Evolutionary conservation across 2,113 vertebrate genomes (phyloP).

Genomic region (Phainopepla nitens): DNA sequence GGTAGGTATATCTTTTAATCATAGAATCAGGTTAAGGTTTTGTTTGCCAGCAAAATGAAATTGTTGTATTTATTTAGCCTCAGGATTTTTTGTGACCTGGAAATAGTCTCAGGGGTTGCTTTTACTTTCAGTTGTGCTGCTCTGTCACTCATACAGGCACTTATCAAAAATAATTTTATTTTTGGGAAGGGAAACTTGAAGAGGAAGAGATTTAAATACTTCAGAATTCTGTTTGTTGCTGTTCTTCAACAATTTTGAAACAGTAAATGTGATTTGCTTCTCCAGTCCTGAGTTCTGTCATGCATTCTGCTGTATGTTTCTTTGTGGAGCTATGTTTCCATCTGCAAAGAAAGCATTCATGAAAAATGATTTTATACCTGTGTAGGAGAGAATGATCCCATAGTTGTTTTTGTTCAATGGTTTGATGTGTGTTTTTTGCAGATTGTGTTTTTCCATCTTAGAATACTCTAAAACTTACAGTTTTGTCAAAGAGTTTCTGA

Average conservation of each 20-base stretch:
- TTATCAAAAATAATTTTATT: neutral
- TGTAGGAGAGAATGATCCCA: neutral
- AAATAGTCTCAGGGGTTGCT: neutral
- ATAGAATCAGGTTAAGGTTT: neutral
- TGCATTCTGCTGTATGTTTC: neutral
- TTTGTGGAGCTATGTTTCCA: neutral
- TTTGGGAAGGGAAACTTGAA: neutral
- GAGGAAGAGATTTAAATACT: neutral
- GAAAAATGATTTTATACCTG: neutral
- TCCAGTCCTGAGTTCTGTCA: neutral
- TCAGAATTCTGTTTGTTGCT: neutral
- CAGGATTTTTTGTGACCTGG: neutral
- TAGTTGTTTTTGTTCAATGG: neutral
- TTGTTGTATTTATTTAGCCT: neutral
- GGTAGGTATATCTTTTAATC: slow-evolving; percentile 69
- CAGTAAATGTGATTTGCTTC: neutral
- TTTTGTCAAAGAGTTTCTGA: neutral
- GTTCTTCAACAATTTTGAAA: neutral
- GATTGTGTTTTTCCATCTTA: neutral
- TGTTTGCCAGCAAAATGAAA: neutral
- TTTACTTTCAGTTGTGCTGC: neutral
- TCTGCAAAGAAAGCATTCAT: neutral
- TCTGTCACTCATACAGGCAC: neutral
- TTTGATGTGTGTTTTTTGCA: neutral
- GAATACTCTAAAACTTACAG: neutral